Evolutionary conservation across 2,113 vertebrate species (phyloP).

Genomic region (Festucalex cinctus): DNA sequence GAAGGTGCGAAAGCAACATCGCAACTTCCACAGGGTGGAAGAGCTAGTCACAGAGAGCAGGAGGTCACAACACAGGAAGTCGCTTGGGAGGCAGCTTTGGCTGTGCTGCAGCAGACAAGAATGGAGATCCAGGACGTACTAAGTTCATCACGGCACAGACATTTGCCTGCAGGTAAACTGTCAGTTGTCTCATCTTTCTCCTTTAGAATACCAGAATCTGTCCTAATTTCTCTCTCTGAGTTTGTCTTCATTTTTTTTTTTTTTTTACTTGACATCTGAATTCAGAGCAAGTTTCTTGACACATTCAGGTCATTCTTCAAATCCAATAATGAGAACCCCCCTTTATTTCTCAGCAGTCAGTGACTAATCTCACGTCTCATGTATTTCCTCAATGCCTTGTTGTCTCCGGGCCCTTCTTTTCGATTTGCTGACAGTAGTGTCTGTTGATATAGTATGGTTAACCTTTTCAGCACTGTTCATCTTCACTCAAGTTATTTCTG

Average conservation of each 20-base stretch:
- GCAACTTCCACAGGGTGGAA: conserved; percentile 27
- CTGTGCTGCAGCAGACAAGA: conserved; percentile 61
- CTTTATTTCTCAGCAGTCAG: not conserved
- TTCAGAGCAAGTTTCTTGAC: conserved; percentile 16
- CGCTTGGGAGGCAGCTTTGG: conserved; percentile 35
- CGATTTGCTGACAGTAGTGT: conserved; percentile 1
- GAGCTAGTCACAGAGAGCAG: conserved; percentile 17
- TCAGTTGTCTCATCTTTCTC: not conserved
- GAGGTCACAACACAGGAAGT: conserved; percentile 29
- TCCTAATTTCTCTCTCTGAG: conserved; percentile 16
- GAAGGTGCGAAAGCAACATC: conserved; percentile 38
- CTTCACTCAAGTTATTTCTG: not conserved
- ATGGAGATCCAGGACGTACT: conserved; percentile 63
- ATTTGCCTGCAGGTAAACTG: conserved; percentile 83
- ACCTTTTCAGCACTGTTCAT: not conserved
- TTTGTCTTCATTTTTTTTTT: conserved; percentile 13
- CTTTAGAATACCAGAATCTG: not conserved
- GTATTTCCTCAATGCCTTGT: conserved; percentile 31
- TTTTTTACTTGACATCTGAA: conserved; percentile 11
- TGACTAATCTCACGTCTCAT: conserved; percentile 19
- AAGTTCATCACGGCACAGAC: conserved; percentile 56
- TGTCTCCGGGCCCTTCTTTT: conserved; percentile 26
- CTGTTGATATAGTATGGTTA: not conserved
- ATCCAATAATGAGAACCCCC: conserved; percentile 19
- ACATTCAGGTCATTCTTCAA: conserved; percentile 39